These are phyloP conservation scores for Stomatorhinus walkeri DNA, from an alignment of 2,797 vertebrate genomes.

Conservation along the genomic window DNA sequence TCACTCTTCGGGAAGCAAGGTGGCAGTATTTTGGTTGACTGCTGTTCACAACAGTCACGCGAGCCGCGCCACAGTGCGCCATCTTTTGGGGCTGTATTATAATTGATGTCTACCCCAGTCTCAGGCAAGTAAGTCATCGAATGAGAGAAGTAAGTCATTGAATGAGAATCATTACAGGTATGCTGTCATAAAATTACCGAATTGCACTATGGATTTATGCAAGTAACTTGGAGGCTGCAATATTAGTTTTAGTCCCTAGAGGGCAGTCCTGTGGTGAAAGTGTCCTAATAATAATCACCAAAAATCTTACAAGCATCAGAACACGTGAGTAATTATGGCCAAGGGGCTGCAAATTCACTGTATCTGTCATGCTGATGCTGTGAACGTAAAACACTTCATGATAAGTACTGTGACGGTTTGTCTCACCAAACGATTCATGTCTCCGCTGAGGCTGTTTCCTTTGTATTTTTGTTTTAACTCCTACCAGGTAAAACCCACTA, in stretches of 20 bases:
- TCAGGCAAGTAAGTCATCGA: neutral
- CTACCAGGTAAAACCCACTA: conserved; percentile 5
- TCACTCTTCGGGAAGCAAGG: neutral
- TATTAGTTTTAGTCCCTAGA: conserved; percentile 29
- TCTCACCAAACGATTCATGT: neutral
- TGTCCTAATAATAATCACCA: neutral
- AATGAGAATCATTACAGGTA: neutral
- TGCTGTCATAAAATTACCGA: neutral
- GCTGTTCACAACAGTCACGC: neutral
- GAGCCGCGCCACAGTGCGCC: too few relatives aligned
- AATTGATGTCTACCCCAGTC: neutral
- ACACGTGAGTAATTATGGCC: neutral
- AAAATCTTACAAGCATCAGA: neutral
- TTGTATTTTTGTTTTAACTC: neutral
- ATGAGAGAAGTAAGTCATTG: neutral
- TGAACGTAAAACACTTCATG: neutral
- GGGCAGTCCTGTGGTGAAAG: conserved; percentile 28
- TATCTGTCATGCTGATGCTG: neutral
- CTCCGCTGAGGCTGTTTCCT: neutral
- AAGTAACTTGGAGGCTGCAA: conserved; percentile 19
- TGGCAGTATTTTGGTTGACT: neutral
- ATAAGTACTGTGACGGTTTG: neutral
- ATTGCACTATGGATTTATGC: neutral
- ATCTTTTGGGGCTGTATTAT: neutral
- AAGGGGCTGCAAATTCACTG: neutral